Conservation (phyloP, 2,888 invertebrate species). For the Tetramorium bicarinatum region DNA sequence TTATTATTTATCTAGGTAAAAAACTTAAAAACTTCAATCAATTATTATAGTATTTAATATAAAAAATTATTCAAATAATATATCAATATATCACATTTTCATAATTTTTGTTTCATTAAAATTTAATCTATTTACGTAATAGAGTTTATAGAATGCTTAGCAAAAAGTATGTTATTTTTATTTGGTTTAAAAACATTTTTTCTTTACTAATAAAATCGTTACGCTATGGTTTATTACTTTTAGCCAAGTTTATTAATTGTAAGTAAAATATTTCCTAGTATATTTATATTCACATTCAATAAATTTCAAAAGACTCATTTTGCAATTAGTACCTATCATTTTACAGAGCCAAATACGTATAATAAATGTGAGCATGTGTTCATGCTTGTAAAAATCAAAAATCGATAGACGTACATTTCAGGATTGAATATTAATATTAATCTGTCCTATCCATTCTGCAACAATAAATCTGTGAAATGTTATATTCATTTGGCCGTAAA, state of each 20-base stretch:
- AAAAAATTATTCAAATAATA: not conserved
- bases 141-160: not conserved
- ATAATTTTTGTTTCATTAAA: not conserved
- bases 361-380: not conserved
- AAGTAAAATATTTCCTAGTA: not conserved
- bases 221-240: not conserved
- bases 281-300: not conserved
- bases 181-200: not conserved
- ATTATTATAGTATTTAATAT: not conserved
- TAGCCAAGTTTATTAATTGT: not conserved
- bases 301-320: not conserved
- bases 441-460: not conserved
- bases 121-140: not conserved
- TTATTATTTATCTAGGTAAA: not conserved
- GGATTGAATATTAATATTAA: conserved; percentile 10
- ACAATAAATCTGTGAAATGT: not conserved
- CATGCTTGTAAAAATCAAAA: not conserved
- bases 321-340: not conserved
- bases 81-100: not conserved
- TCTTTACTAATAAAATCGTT: not conserved
- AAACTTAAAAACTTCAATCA: not conserved
- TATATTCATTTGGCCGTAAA: not conserved
- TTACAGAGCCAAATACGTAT: not conserved
- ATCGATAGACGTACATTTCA: not conserved
- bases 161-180: not conserved